Evolutionary conservation across 2,797 vertebrate genomes (phyloP), one percentile per base, ranked within the genome.

Genomic region (Limnodromus scolopaceus): DNA sequence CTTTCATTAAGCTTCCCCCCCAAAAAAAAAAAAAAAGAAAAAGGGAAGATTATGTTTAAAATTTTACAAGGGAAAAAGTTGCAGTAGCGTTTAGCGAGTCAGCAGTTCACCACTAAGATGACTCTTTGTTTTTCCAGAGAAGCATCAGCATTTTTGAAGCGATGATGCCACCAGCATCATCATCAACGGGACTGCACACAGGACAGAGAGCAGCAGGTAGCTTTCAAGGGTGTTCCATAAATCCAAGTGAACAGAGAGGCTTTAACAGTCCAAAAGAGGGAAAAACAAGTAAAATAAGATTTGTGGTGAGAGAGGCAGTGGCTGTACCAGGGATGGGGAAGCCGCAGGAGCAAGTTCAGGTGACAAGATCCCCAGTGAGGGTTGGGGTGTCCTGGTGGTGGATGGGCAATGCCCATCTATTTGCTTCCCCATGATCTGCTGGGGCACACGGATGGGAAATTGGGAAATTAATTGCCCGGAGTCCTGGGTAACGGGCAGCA

Each of bases 341-440:
- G 55, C 61, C 61, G 48, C 48, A 39, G 39, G 27, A 61, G 28
- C 0, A 1, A 54, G 43, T 36, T 3, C 51, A n/a, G 53, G 2
- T 16, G 3, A 1, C 0, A 5, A 27, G 58, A 3, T 16, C 46
- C 46, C 46, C 22, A 5, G 0, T 0, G 0, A 3, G 19, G 28
- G 38, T 8, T 16, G 4, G 1, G 24, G 4, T 41, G 54, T 18
- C 25, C 48, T 7, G 2, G 0, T 0, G 16, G 68, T 6, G 36
- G 24, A n/a, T 8, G 48, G 80, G 41, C 0, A 4, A 76, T 19
- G 30, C 38, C 48, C 3, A 12, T 5, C 45, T 10, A 9, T 13
- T 32, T 8, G 5, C 38, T 15, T 39, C 41, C 9, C 2, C 54
- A 1, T 1, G 17, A 27, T 4, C 14, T 69, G 28, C 3, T 46